These are phyloP conservation scores for Mobula hypostoma DNA, from an alignment of 2,113 vertebrate species.

Conservation along the genomic window DNA sequence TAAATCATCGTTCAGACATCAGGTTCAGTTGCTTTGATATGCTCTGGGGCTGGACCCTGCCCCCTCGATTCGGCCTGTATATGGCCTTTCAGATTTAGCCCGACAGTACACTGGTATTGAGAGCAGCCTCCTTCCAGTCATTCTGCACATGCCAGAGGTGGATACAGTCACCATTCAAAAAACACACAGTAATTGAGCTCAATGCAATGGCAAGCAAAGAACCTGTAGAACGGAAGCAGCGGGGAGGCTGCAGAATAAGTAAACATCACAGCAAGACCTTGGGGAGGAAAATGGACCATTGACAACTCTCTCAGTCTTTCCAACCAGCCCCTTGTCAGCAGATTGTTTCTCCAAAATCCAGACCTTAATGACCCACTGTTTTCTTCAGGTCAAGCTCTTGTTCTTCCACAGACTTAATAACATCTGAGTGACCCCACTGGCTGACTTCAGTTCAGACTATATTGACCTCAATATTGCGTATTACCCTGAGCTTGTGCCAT, in stretches of 20 bases:
- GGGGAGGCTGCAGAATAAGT: neutral
- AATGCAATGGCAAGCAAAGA: neutral
- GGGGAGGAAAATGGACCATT: neutral
- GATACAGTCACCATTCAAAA: too few species aligned
- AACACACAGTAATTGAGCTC: neutral
- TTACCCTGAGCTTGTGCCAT: neutral
- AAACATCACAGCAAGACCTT: neutral
- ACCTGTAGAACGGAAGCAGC: neutral
- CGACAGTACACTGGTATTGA: neutral
- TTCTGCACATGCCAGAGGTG: neutral
- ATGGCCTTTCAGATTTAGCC: too few species aligned
- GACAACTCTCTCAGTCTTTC: neutral
- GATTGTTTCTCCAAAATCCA: neutral
- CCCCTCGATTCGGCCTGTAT: too few species aligned
- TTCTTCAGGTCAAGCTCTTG: neutral
- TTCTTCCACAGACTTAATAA: neutral
- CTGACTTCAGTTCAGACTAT: neutral
- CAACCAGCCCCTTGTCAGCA: neutral
- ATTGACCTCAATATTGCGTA: neutral
- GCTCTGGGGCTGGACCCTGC: too few species aligned
- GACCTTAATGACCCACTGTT: neutral
- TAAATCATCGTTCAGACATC: too few species aligned
- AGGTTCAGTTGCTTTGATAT: too few species aligned
- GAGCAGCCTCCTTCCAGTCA: neutral
- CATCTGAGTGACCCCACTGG: neutral